phyloP scores from a whole-genome alignment of 53 echinoderm and acorn worm genomes.

The Zoroaster sp. region DNA sequence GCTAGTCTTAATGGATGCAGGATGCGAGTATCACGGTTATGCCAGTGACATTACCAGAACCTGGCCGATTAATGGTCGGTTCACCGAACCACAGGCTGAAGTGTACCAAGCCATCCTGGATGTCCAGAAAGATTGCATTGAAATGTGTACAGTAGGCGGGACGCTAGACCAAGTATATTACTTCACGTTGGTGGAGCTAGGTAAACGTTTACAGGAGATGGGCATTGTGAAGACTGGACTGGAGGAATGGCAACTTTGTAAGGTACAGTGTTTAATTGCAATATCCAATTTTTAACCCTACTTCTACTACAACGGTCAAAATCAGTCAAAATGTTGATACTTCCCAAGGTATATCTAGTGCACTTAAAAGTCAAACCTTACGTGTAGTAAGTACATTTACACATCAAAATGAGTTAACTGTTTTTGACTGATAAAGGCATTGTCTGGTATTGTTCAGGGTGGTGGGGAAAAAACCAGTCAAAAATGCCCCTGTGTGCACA shows the following conservation, averaged over 20 bases:
- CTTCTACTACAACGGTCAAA: no score
- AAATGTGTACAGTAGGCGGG: constrained; percentile 76
- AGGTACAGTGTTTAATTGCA: no score
- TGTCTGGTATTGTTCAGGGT: no score
- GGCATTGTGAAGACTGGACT: constrained; percentile 63
- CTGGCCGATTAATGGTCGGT: constrained; percentile 93
- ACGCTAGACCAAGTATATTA: constrained; percentile 92
- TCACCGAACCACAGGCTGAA: constrained; percentile 70
- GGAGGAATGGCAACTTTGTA: constrained; percentile 64
- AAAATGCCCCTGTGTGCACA: no score
- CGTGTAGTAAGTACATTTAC: no score
- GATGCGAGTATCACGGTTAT: constrained; percentile 98
- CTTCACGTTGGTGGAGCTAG: constrained; percentile 78
- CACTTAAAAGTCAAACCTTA: no score
- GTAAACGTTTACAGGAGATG: constrained; percentile 72
- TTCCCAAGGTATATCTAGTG: no score
- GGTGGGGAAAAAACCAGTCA: no score
- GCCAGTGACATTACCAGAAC: constrained; percentile 98
- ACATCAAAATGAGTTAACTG: no score
- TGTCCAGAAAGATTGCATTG: constrained; percentile 85
- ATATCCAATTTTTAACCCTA: no score
- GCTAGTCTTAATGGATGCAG: constrained; percentile 95
- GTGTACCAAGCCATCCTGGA: constrained; percentile 80
- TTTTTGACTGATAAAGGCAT: no score
- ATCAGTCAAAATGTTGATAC: no score